Conservation (phyloP, 2,113 vertebrate species). For the Corythoichthys haematopterus region DNA sequence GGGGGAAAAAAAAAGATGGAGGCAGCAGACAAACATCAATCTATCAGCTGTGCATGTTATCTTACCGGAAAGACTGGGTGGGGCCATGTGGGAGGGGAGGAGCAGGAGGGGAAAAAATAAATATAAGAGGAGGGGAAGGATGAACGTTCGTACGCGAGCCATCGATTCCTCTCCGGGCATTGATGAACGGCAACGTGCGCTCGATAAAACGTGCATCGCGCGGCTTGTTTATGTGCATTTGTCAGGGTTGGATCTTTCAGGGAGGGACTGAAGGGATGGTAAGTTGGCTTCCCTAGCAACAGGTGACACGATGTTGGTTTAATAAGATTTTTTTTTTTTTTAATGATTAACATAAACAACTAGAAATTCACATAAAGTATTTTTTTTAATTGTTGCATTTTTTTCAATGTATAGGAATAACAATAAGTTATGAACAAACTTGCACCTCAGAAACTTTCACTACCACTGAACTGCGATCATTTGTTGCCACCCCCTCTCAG, state of each 20-base stretch:
- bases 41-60: neutral
- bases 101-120: slow-evolving; percentile 18
- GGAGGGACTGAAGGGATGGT: neutral
- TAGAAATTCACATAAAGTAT: neutral
- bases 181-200: slow-evolving; percentile 33
- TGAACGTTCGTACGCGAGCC: slow-evolving; percentile 46
- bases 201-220: neutral
- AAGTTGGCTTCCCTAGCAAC: slow-evolving; percentile 20
- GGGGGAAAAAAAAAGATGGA: neutral
- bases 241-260: neutral
- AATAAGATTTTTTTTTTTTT: neutral
- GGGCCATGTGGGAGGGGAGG: neutral
- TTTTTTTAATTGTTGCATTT: no score
- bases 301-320: slow-evolving; percentile 7
- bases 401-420: no score
- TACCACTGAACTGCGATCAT: no score
- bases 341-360: neutral
- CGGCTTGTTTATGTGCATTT: neutral
- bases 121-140: slow-evolving; percentile 28
- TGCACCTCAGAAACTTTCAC: no score
- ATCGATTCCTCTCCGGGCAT: slow-evolving; percentile 44
- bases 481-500: no score
- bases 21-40: neutral
- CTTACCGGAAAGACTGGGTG: neutral
- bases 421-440: no score